phyloP scores from a whole-genome alignment of 2,797 vertebrate species.

The Mycteria americana region DNA sequence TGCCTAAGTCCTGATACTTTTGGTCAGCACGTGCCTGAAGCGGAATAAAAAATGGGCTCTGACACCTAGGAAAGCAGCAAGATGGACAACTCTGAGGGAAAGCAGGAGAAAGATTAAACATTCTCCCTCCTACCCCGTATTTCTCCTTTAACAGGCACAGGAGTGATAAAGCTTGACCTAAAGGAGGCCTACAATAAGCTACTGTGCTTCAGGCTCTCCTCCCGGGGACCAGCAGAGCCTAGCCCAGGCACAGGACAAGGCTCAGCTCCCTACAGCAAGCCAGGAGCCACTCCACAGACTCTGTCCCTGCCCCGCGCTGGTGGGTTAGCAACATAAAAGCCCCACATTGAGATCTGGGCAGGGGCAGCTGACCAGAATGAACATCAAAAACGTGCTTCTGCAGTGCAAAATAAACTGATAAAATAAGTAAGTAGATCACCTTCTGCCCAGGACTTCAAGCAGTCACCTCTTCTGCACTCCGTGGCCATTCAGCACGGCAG shows the following conservation, averaged over 20 bases:
- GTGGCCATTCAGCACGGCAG: neutral
- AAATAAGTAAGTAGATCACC: neutral
- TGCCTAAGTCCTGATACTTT: neutral
- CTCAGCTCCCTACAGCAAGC: neutral
- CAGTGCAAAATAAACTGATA: neutral
- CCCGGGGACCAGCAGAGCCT: neutral
- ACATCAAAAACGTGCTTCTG: neutral
- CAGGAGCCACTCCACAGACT: neutral
- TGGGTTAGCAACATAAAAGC: neutral
- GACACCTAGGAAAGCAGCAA: neutral
- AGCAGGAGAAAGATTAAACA: neutral
- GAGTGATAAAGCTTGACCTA: neutral
- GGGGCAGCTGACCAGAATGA: neutral
- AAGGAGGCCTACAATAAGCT: neutral
- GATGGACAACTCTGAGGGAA: neutral
- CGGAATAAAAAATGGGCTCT: neutral
- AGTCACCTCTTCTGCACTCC: neutral
- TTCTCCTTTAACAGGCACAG: neutral
- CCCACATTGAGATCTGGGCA: neutral
- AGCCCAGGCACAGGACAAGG: neutral
- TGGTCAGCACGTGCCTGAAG: neutral
- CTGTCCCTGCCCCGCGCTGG: rapidly evolving
- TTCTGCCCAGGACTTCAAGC: neutral
- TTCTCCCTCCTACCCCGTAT: neutral
- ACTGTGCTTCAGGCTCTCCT: neutral